Conservation (phyloP, 2,797 vertebrate species). For the Gambusia yucatana region DNA sequence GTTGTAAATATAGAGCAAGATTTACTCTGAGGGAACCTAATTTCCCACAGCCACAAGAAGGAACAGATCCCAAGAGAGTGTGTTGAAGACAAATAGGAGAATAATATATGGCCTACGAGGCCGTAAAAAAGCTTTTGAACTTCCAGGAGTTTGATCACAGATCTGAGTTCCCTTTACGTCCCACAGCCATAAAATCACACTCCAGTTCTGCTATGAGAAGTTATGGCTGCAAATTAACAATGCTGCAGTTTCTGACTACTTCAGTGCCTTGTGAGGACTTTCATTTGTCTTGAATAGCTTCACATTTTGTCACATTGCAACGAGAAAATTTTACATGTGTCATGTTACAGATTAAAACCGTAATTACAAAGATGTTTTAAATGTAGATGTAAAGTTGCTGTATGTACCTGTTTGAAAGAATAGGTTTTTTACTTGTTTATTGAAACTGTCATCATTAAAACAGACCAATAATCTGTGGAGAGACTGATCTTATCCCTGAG, state of each 20-base stretch:
- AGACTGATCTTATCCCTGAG: too few species aligned
- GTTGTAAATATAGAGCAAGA: slow-evolving; percentile 14
- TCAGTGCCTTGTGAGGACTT: neutral
- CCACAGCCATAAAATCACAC: neutral
- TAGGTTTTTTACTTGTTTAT: too few species aligned
- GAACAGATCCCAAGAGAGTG: neutral
- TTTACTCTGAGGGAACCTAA: slow-evolving; percentile 2
- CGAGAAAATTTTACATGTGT: neutral
- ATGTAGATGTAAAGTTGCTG: neutral
- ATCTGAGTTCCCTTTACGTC: neutral
- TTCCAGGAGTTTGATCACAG: slow-evolving; percentile 13
- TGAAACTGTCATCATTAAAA: too few species aligned
- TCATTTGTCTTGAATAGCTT: neutral
- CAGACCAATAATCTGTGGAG: too few species aligned
- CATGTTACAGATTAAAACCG: neutral
- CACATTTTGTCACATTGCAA: neutral
- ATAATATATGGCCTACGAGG: neutral
- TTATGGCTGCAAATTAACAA: slow-evolving; percentile 15
- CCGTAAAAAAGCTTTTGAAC: slow-evolving; percentile 28
- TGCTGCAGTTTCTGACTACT: neutral
- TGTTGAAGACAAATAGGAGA: slow-evolving; percentile 12
- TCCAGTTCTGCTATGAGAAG: neutral
- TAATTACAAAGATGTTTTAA: neutral
- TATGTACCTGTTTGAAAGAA: too few species aligned
- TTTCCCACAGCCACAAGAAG: slow-evolving; percentile 11